Evolutionary conservation across 1,140 invertebrate genomes (phyloP).

Genomic region (Drosophila leontia): DNA sequence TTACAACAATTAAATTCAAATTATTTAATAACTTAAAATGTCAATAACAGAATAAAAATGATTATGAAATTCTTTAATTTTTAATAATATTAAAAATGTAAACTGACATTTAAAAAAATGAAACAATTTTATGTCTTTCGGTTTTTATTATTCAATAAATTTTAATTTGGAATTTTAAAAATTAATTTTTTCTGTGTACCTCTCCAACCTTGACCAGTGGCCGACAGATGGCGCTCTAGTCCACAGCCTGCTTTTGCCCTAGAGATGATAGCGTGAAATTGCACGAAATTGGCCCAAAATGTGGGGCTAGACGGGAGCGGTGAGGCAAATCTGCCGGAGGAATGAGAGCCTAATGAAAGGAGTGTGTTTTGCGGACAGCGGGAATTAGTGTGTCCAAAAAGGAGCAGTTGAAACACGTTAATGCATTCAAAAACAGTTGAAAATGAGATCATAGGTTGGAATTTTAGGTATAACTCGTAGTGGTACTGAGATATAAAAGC

Average conservation of each 20-base stretch:
- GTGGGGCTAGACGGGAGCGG: too few species aligned
- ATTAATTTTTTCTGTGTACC: neutral
- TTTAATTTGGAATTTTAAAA: too few species aligned
- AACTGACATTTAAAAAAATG: too few species aligned
- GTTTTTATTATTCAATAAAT: too few species aligned
- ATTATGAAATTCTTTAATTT: neutral
- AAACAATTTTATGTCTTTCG: too few species aligned
- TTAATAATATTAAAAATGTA: neutral
- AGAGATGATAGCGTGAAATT: conserved; percentile 37
- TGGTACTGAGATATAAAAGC: too few species aligned
- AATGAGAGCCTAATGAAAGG: conserved; percentile 21
- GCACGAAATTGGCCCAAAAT: conserved; percentile 23
- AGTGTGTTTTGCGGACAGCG: conserved; percentile 5
- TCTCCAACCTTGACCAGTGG: conserved; percentile 9
- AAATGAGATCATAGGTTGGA: neutral
- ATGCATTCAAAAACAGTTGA: neutral
- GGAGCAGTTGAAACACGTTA: too few species aligned
- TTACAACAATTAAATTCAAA: neutral
- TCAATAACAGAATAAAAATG: neutral
- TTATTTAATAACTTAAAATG: neutral
- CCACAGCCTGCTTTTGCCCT: conserved; percentile 13
- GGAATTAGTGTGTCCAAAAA: neutral
- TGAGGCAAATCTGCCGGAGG: too few species aligned
- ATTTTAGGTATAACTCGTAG: neutral
- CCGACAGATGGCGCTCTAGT: conserved; percentile 58